Evolutionary conservation across 2,113 vertebrate genomes (phyloP), one percentile per base, ranked within the genome.

Genomic region (Synchiropus splendidus): DNA sequence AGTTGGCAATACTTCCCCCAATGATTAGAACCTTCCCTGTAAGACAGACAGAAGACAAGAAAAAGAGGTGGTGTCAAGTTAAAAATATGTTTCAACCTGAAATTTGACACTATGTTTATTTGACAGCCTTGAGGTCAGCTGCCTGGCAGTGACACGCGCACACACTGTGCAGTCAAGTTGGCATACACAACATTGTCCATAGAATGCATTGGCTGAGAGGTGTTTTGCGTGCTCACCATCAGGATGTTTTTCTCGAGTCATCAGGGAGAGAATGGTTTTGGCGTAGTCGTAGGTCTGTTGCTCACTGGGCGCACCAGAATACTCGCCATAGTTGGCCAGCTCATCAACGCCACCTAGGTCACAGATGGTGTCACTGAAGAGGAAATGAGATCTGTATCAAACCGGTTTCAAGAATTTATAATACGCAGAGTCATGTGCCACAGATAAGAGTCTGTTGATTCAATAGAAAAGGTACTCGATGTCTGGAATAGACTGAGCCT

Each of bases 211-310:
- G n/a, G n/a, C n/a, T n/a, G n/a, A 27, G 8, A 27, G 8, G 35
- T n/a, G 35, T 14, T 27, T 6, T 12, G 2, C 30, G 68, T 43
- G 86, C 62, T 31, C 31, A 79, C 94, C 93, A 37, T 95, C 80
- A 4, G 76, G 57, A 56, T 97, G 93, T 64, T 93, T 94, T 77
- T 99, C 91, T 0, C 88, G 81, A 0, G 95, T 99, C 91, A 99
- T 99, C 56, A 99, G 90, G 4, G 91, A 94, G 10, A 99, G 89
- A 64, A 99, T 98, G 13, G 95, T 99, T 84, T 98, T 99, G 10
- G 95, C 95, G 0, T 99, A 99, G 81, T 99, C 95, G 0, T 98
- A 98, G 9, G 94, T 98, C 84, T 98, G 95, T 33, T 98, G 95
- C 54, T 98, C 94, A 0, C 95, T 98, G 6, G 95, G 95, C 6